Conservation (phyloP, 2,113 vertebrate species). For the Ceyx margarethae region DNA sequence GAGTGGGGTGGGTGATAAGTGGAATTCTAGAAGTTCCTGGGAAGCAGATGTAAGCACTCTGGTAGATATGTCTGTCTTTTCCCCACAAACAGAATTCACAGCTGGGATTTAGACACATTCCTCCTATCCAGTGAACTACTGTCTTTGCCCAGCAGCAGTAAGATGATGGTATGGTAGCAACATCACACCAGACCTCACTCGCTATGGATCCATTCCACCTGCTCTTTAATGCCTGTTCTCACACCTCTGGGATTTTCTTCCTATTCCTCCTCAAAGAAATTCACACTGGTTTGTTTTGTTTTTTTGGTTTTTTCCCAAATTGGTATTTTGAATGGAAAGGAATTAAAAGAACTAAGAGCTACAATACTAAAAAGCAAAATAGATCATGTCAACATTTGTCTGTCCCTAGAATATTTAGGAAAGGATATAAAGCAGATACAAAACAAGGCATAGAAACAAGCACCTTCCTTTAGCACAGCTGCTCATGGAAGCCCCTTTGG, state of each 20-base stretch:
- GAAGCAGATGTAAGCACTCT: neutral
- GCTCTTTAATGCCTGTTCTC: neutral
- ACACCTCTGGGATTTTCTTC: neutral
- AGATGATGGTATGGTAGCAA: neutral
- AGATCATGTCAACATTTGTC: constrained; percentile 18
- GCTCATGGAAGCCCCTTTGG: neutral
- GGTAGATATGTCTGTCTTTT: neutral
- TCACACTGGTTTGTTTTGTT: neutral
- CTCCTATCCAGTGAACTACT: neutral
- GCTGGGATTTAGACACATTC: constrained; percentile 16
- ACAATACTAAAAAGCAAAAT: constrained; percentile 18
- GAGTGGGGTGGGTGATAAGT: neutral
- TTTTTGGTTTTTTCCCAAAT: neutral
- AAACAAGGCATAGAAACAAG: constrained; percentile 29
- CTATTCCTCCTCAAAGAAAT: neutral
- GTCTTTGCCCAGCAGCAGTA: constrained; percentile 14
- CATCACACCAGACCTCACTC: constrained; percentile 4
- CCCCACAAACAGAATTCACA: constrained; percentile 8
- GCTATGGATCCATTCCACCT: neutral
- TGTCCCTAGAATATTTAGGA: constrained; percentile 13
- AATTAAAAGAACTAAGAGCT: constrained; percentile 44
- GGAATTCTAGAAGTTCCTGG: neutral
- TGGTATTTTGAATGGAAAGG: neutral
- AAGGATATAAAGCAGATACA: neutral
- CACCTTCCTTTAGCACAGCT: constrained; percentile 22